phyloP scores from a whole-genome alignment of 2,113 vertebrate genomes.

The Sapayoa aenigma region DNA sequence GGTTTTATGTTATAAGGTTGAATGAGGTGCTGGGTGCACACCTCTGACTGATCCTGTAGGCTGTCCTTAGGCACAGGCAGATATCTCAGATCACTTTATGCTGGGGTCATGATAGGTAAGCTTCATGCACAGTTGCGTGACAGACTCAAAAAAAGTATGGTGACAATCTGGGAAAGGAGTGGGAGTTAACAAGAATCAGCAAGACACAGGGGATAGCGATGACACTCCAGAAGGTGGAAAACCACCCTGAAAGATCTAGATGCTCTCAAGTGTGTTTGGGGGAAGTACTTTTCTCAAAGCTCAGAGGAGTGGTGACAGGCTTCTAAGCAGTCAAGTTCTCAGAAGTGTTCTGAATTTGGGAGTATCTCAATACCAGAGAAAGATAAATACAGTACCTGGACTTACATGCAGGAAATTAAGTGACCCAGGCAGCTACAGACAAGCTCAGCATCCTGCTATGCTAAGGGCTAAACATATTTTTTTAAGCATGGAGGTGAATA shows the following conservation, averaged over 20 bases:
- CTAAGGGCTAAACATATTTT: neutral
- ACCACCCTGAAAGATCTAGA: neutral
- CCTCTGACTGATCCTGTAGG: neutral
- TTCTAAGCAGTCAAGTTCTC: neutral
- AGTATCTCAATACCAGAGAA: neutral
- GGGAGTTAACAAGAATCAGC: neutral
- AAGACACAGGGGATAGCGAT: neutral
- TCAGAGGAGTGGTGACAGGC: neutral
- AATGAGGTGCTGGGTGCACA: neutral
- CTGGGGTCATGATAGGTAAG: neutral
- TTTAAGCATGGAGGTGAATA: neutral
- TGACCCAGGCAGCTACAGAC: neutral
- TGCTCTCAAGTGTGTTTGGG: neutral
- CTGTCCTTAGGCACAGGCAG: neutral
- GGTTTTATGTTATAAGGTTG: neutral
- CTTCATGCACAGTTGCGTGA: neutral
- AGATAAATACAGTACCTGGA: neutral
- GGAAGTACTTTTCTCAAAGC: neutral
- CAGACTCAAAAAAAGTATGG: neutral
- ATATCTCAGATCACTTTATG: neutral
- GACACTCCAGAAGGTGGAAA: conserved; percentile 28
- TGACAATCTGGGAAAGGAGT: conserved; percentile 17
- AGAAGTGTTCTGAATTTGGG: neutral
- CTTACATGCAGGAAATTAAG: neutral
- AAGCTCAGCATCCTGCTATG: neutral